Evolutionary conservation across 2,113 vertebrate species (phyloP).

Genomic region (Anas platyrhynchos): DNA sequence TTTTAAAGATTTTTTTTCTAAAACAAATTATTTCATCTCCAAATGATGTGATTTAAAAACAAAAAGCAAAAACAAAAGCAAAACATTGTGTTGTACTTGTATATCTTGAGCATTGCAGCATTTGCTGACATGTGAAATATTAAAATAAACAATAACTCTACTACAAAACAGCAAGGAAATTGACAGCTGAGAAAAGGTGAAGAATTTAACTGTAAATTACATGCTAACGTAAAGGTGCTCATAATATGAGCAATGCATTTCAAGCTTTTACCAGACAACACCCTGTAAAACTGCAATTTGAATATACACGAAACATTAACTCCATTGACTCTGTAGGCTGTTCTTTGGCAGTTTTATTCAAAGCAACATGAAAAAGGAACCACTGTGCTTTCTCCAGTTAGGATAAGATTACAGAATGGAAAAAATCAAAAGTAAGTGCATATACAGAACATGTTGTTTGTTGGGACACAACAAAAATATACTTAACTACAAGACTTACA

Average conservation of each 20-base stretch:
- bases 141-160: neutral
- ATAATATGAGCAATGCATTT: neutral
- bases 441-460: neutral
- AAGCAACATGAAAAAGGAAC: neutral
- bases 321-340: neutral
- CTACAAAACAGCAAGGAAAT: neutral
- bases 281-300: neutral
- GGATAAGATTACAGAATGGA: neutral
- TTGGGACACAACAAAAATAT: neutral
- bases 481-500: neutral
- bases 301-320: neutral
- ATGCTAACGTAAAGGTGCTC: neutral
- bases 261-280: neutral
- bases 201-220: neutral
- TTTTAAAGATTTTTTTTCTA: neutral
- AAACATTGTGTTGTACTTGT: neutral
- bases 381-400: neutral
- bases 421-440: neutral
- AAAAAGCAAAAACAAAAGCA: neutral
- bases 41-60: neutral
- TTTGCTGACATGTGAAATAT: neutral
- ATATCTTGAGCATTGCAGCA: neutral
- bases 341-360: neutral
- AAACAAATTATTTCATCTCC: neutral
- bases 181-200: neutral